Conservation (phyloP, 2,113 vertebrate species). For the Tor tambroides region DNA sequence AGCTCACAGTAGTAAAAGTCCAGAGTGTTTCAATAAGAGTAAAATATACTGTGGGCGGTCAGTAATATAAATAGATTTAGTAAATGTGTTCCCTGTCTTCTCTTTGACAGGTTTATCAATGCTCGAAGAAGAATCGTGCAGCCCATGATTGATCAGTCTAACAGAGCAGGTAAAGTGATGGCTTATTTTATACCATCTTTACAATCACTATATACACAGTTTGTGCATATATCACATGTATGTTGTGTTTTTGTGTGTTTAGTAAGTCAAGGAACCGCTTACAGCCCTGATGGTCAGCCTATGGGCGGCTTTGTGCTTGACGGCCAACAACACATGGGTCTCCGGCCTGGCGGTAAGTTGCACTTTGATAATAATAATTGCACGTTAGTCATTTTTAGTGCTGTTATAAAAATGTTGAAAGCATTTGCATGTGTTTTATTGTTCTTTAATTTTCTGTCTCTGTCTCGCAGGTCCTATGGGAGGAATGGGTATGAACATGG, state of each 20-base stretch:
- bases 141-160: conserved; percentile 99
- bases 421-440: conserved; percentile 21
- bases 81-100: conserved; percentile 47
- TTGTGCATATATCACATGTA: conserved; percentile 61
- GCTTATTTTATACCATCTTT: neutral
- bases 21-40: conserved; percentile 15
- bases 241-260: conserved; percentile 82
- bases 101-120: conserved; percentile 95
- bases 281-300: conserved; percentile 97
- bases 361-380: neutral
- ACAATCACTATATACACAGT: conserved; percentile 51
- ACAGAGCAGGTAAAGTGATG: conserved; percentile 89
- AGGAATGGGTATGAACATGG: conserved; percentile 99
- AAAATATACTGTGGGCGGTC: conserved; percentile 26
- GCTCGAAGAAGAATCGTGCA: conserved; percentile 98
- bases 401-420: conserved; percentile 1
- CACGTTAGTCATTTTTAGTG: neutral
- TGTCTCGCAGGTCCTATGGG: conserved; percentile 90
- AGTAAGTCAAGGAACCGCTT: conserved; percentile 96
- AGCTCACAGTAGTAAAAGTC: conserved; percentile 32
- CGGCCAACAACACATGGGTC: conserved; percentile 98
- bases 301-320: conserved; percentile 98
- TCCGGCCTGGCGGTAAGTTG: conserved; percentile 91
- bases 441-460: conserved; percentile 62
- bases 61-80: neutral